Conservation (phyloP, 1,140 invertebrate species). For the Papilio xuthus region DNA sequence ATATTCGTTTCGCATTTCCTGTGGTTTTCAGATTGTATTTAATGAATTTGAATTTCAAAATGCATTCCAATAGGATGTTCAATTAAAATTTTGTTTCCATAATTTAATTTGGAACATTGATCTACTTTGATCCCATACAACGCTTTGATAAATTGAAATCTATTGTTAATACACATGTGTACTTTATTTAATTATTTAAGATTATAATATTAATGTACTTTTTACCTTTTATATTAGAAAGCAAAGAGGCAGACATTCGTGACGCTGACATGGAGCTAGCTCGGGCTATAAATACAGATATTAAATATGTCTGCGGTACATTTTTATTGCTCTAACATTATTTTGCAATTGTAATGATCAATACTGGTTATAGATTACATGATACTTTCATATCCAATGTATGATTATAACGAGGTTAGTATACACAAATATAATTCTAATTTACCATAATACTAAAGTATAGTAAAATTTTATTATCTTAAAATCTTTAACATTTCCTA, state of each 20-base stretch:
- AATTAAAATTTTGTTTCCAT: slow-evolving; percentile 4
- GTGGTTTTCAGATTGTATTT: slow-evolving; percentile 6
- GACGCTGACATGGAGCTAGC: slow-evolving; percentile 12
- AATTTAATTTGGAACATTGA: background rate
- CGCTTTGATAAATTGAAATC: background rate
- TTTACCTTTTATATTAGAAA: slow-evolving; percentile 17
- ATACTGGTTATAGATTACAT: slow-evolving; percentile 24
- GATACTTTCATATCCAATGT: slow-evolving; percentile 13
- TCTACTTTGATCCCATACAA: background rate
- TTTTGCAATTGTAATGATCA: slow-evolving; percentile 37
- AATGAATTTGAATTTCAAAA: slow-evolving; percentile 24
- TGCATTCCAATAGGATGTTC: background rate
- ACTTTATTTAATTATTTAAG: background rate
- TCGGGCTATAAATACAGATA: background rate
- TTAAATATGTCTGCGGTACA: slow-evolving; percentile 20
- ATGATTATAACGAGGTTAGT: background rate
- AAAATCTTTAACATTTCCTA: slow-evolving; percentile 7
- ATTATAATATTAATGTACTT: background rate
- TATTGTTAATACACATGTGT: background rate
- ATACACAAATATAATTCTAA: background rate
- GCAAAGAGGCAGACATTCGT: slow-evolving; percentile 26
- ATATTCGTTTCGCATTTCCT: slow-evolving; percentile 31
- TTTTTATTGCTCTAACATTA: slow-evolving; percentile 34
- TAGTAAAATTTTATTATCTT: background rate
- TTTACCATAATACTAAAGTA: background rate